phyloP scores from a whole-genome alignment of 53 echinoderm and acorn worm genomes.

The Zoroaster sp. region DNA sequence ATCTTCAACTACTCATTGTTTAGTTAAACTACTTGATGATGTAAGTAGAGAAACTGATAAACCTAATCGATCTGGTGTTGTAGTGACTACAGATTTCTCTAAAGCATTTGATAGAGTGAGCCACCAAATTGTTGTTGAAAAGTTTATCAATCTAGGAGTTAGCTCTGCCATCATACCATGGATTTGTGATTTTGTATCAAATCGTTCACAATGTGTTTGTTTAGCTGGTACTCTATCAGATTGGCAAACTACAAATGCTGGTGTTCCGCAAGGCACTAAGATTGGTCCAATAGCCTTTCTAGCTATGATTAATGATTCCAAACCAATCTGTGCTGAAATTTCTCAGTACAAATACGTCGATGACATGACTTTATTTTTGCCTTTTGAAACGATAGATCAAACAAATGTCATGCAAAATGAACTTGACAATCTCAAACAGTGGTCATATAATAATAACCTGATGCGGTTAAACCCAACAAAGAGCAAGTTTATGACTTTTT shows the following conservation, averaged over 20 bases:
- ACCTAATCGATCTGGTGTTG: constrained; percentile 14
- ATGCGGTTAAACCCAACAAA: too few species aligned
- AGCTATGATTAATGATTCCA: constrained; percentile 23
- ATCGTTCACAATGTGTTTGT: constrained; percentile 7
- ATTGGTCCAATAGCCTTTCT: constrained; percentile 24
- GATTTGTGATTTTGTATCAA: constrained; percentile 33
- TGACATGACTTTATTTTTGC: constrained; percentile 21
- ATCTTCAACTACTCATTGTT: constrained; percentile 46
- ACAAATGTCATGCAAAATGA: not conserved
- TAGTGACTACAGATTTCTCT: constrained; percentile 24
- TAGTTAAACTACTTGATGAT: constrained; percentile 19
- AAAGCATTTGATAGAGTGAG: constrained; percentile 45
- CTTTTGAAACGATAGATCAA: not conserved
- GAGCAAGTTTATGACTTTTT: too few species aligned
- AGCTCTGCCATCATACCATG: constrained; percentile 30
- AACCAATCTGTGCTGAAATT: not conserved
- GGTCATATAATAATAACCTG: not conserved
- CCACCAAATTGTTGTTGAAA: constrained; percentile 19
- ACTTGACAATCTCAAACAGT: not conserved
- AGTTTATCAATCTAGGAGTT: constrained; percentile 29
- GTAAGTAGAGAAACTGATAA: constrained; percentile 3
- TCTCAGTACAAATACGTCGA: constrained; percentile 34
- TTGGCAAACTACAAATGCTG: constrained; percentile 7
- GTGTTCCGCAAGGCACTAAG: too few species aligned
- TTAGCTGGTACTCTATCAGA: constrained; percentile 1